Evolutionary conservation across 2,888 invertebrate genomes (phyloP), one percentile per base, ranked within the genome.

Genomic region (Willowsia nigromaculata): DNA sequence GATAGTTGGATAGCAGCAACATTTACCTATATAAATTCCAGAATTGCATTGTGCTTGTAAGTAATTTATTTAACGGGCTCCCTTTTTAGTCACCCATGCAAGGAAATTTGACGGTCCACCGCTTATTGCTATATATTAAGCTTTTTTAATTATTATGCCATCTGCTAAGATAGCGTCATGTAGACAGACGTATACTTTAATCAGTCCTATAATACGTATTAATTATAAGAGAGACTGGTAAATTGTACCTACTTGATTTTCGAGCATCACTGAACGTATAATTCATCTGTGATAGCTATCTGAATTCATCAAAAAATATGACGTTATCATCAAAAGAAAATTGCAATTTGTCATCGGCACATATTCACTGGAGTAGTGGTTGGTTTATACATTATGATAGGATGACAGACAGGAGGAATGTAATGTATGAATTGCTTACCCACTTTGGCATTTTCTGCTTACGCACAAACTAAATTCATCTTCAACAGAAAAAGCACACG

Each of bases 11-110:
- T 11, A 50, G 50, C 50, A 50, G 22, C 59, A 59, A 11, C 59
- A 7, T 59, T 30, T 4, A 65, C 65, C 65, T 30, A 65, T 27
- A 59, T 22, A 37, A 37, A 37, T 6, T 37, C 9, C 37, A 37
- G 13, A 47, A 9, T 13, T 15, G 13, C 47, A 47, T 47, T 47
- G 13, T 15, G 13, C 5, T 13, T 22, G 25, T 47, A 47, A 25
- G 47, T 25, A 37, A 74, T 47, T 47, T 25, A 68, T 40, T n/a
- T 40, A 40, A 13, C 22, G 40, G 37, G 40, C n/a, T 40, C 22
- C 18, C 59, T 84, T 83, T 65, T 74, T 25, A 85, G 84, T 83
- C 74, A 85, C 18, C 50, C 50, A 74, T n/a, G 74, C 74, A 74
- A 40, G 43, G 59, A 85, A 85, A n/a, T n/a, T n/a, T 82, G 18